Percentiles rank a stretch among this genome's conserved stretches.
Conservation (phyloP, 2,888 invertebrate species). For the Lasiommata megera region DNA sequence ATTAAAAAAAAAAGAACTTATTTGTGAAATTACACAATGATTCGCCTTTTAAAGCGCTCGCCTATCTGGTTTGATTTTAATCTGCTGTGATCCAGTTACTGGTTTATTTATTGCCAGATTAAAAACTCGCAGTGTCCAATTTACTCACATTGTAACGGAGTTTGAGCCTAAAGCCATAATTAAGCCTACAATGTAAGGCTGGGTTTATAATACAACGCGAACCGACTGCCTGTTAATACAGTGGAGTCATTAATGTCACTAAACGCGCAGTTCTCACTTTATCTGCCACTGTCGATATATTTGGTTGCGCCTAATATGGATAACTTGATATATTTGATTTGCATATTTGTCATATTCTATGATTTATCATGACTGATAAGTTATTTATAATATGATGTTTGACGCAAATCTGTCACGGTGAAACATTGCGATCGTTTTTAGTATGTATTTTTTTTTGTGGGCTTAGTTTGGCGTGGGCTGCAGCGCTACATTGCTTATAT, state of each 20-base stretch:
- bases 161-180: constrained; percentile 38
- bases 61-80: constrained; percentile 13
- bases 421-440: too few relatives aligned
- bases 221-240: not conserved
- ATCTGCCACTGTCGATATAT: not conserved
- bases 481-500: too few relatives aligned
- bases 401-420: not conserved
- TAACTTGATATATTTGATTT: not conserved
- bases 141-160: constrained; percentile 21
- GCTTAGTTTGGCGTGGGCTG: too few relatives aligned
- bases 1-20: not conserved
- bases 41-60: constrained; percentile 11
- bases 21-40: constrained; percentile 1
- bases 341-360: not conserved
- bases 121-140: constrained; percentile 18
- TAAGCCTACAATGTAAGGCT: constrained; percentile 38
- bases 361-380: not conserved
- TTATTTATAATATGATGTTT: too few relatives aligned
- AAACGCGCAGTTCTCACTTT: constrained; percentile 2
- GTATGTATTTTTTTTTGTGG: too few relatives aligned
- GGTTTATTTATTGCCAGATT: constrained; percentile 20
- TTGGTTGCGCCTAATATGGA: not conserved
- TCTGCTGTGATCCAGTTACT: constrained; percentile 18
- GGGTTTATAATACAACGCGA: constrained; percentile 1
- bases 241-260: not conserved